These are phyloP conservation scores for Otus sunia DNA, from an alignment of 2,113 vertebrate genomes.

Conservation along the genomic window DNA sequence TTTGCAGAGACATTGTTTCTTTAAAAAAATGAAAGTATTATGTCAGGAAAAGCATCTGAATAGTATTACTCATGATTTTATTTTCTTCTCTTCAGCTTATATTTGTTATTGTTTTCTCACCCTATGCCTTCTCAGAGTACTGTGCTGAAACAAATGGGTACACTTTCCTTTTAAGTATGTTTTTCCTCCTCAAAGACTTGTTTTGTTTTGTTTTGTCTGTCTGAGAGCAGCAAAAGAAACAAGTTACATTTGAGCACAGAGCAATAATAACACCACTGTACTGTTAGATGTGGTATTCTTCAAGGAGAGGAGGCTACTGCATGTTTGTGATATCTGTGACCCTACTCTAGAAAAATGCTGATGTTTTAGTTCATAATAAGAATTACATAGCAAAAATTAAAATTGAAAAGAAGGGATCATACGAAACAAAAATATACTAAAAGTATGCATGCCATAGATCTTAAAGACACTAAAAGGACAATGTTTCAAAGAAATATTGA, in stretches of 20 bases:
- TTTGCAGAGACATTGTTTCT: background rate
- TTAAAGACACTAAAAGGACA: background rate
- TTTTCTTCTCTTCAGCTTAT: slow-evolving; percentile 11
- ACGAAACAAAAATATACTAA: background rate
- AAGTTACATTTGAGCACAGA: background rate
- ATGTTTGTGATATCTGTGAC: background rate
- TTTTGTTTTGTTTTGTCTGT: slow-evolving; percentile 1
- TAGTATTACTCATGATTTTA: background rate
- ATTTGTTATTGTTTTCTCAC: background rate
- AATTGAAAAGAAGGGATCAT: background rate
- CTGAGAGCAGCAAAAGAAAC: slow-evolving; percentile 22
- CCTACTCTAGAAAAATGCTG: background rate
- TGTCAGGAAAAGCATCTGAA: background rate
- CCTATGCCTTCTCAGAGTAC: background rate
- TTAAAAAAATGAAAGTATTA: background rate
- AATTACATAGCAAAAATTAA: background rate
- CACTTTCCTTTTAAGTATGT: background rate
- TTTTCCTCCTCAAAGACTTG: slow-evolving; percentile 23
- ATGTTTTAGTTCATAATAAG: background rate
- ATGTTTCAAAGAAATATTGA: background rate
- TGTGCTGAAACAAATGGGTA: background rate
- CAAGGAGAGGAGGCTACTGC: background rate
- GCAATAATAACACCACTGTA: slow-evolving; percentile 18
- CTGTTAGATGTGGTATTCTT: background rate
- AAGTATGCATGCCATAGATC: background rate